Evolutionary conservation across 1,140 invertebrate genomes (phyloP), one percentile per base, ranked within the genome.

Genomic region (Tyrophagus putrescentiae): DNA sequence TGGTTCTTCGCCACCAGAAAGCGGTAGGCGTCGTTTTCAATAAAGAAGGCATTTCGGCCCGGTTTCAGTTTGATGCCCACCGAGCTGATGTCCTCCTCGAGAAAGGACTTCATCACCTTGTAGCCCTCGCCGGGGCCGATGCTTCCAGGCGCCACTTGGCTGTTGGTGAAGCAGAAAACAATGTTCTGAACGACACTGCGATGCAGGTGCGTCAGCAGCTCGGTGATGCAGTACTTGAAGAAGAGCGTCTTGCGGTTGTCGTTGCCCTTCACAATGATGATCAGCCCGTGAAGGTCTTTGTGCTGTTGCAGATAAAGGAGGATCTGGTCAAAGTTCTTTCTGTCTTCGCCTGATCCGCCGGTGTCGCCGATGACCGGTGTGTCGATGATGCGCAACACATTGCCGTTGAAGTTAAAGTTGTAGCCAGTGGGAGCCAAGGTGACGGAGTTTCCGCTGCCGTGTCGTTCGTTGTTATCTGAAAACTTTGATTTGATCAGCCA

Each of bases 151-250:
- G n/a, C n/a, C n/a, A n/a, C n/a, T 39, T 21, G 36, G 21, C 36
- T 39, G 36, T 39, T 13, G 13, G 62, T 64, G 63, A 64, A 65
- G 11, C 42, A 63, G 57, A 69, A 69, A 3, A 69, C 27, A 25
- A 69, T 69, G 57, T 69, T 69, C 16, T 62, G 6, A 11, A 25
- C 41, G 1, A 65, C 66, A 53, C 64, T 69, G 16, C 57, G 52
- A 33, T 70, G 68, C 3, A 70, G 54, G 36, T 65, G 64, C 13
- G 25, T 61, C 3, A 65, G 25, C 45, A 65, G 28, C n/a, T n/a
- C n/a, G n/a, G n/a, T n/a, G 23, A 65, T 65, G 34, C 65, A 66
- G 36, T 64, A 65, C 36, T 39, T 13, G n/a, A 39, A 39, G 13
- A n/a, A 13, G 13, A 13, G 13, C 13, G 36, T 39, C 36, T 13